phyloP scores from a whole-genome alignment of 2,113 vertebrate species.

The Ondatra zibethicus region DNA sequence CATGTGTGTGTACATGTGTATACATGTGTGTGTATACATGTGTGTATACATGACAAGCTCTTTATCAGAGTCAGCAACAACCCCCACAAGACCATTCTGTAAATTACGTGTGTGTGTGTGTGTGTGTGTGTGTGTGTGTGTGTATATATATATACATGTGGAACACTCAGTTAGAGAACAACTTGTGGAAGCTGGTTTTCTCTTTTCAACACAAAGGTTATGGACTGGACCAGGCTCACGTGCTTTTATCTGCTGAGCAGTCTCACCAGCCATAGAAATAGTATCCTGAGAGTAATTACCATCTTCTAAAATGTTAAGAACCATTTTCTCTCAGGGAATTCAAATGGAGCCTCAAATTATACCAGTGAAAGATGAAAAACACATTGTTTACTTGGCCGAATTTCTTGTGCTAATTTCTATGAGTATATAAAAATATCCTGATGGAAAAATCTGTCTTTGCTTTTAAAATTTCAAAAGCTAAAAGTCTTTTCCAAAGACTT shows the following conservation, averaged over 20 bases:
- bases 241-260: background rate
- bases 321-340: constrained; percentile 20
- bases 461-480: constrained; percentile 48
- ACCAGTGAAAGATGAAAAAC: constrained; percentile 21
- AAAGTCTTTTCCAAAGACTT: background rate
- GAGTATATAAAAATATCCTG: constrained; percentile 41
- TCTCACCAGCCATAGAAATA: background rate
- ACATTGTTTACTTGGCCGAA: constrained; percentile 3
- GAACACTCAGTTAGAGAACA: background rate
- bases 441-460: background rate
- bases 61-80: background rate
- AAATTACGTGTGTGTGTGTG: background rate
- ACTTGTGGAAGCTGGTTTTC: background rate
- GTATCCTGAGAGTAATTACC: background rate
- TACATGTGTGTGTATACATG: background rate
- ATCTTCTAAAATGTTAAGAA: constrained; percentile 39
- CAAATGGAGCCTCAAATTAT: constrained; percentile 45
- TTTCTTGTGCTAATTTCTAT: constrained; percentile 49
- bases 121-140: background rate
- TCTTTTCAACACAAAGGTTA: background rate
- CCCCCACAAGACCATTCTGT: background rate
- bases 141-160: background rate
- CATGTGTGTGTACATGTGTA: too few relatives aligned
- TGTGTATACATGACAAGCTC: background rate
- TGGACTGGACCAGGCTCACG: background rate